These are phyloP conservation scores for Acleris cristana DNA, from an alignment of 2,888 invertebrate species.

Conservation along the genomic window DNA sequence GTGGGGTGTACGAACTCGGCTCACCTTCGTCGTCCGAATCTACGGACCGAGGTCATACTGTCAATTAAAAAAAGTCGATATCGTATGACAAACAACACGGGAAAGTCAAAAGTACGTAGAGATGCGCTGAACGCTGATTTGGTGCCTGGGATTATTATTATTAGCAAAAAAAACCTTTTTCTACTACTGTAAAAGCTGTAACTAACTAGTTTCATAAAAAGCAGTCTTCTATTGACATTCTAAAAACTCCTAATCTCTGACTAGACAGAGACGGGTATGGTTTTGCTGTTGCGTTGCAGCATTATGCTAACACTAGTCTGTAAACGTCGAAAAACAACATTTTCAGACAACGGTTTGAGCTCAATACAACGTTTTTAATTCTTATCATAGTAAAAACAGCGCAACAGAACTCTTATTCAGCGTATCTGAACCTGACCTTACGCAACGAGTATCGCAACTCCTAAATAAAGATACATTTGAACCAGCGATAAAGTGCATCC, in stretches of 20 bases:
- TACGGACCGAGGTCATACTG: slow-evolving; percentile 13
- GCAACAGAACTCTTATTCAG: neutral
- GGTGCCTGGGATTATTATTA: neutral
- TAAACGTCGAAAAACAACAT: neutral
- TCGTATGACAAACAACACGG: slow-evolving; percentile 18
- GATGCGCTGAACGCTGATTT: slow-evolving; percentile 11
- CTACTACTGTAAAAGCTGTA: no score
- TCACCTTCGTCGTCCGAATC: slow-evolving; percentile 21
- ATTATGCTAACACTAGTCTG: no score
- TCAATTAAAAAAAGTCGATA: slow-evolving; percentile 24
- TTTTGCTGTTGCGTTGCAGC: no score
- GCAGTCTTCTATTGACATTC: no score
- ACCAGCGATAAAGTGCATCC: slow-evolving; percentile 33
- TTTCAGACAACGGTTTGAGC: neutral
- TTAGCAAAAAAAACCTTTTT: no score
- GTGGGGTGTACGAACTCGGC: slow-evolving; percentile 18
- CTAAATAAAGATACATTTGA: slow-evolving; percentile 30
- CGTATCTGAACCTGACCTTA: slow-evolving; percentile 28
- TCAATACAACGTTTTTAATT: neutral
- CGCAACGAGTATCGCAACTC: slow-evolving; percentile 22
- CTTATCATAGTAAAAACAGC: neutral
- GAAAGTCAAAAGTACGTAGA: slow-evolving; percentile 25
- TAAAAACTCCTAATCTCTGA: no score
- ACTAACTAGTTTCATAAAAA: no score
- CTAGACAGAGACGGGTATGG: no score